phyloP scores from a whole-genome alignment of 2,888 invertebrate species.

The Lasioglossum marginatum region DNA sequence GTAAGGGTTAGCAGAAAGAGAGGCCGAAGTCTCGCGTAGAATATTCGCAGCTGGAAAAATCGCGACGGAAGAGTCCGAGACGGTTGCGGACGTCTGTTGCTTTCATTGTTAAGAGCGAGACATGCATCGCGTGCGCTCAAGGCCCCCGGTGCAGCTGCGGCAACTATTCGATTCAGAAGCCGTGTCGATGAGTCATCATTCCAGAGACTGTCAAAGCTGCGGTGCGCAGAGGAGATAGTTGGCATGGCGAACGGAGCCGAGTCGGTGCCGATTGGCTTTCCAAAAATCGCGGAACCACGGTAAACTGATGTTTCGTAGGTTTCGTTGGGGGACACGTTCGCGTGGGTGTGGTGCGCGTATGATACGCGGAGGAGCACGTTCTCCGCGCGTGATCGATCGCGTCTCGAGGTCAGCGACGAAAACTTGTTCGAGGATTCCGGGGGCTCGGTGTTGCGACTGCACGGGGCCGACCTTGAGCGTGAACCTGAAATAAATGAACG shows the following conservation, averaged over 20 bases:
- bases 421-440: constrained; percentile 31
- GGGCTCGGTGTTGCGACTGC: constrained; percentile 36
- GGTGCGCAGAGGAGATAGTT: background rate
- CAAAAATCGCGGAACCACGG: background rate
- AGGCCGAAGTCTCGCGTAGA: no score
- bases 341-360: constrained; percentile 1
- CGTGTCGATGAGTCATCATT: constrained; percentile 61
- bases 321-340: background rate
- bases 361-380: background rate
- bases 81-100: background rate
- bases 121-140: constrained; percentile 28
- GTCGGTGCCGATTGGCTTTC: background rate
- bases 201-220: constrained; percentile 12
- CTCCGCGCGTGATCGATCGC: constrained; percentile 48
- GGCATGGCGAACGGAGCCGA: background rate
- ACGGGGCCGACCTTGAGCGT: constrained; percentile 44
- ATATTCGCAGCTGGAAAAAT: background rate
- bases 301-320: background rate
- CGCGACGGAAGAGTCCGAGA: background rate
- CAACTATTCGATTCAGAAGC: constrained; percentile 39
- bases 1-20: no score
- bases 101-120: constrained; percentile 1
- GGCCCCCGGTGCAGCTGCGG: constrained; percentile 38
- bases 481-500: constrained; percentile 35
- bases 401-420: constrained; percentile 54